Evolutionary conservation across 1,140 invertebrate species (phyloP), one percentile per base, ranked within the genome.

Genomic region (Nomia melanderi): DNA sequence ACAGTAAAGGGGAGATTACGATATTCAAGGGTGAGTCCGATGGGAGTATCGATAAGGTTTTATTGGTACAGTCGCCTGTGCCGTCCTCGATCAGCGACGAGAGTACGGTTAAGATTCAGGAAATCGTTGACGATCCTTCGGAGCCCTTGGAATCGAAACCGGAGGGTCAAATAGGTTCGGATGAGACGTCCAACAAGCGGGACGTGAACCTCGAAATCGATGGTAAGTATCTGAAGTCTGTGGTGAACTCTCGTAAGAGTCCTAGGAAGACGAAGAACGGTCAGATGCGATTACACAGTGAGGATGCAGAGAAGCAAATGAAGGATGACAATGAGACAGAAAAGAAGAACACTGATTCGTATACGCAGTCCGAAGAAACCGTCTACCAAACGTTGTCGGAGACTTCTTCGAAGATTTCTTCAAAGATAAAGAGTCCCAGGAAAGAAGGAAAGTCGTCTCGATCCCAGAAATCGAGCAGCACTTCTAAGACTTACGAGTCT

Each of bases 181-280:
- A 47, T 11, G 74, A 44, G 1, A 33, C 29, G 8, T 53, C 77
- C 64, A 17, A 53, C 9, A 83, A 82, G 47, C 73, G 54, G 33
- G 89, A 90, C 31, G 25, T 69, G 2, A 84, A 50, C 56, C 53
- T 85, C 0, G 91, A 91, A 33, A 91, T 92, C 53, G 91, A 92
- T 20, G 91, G 90, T 31, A 92, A 91, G 71, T 92, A 91, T 47
- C 17, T 89, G 11, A 91, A 91, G 63, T 91, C 90, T 2, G 53
- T 91, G 14, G 90, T 91, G 9, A 91, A 90, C 66, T 88, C 87
- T 1, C 88, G 87, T 20, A 92, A 91, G 65, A 90, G 88, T 79
- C 88, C 88, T 0, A 88, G 88, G 25, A 90, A 86, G 54, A 57
- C 67, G 17, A 88, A 77, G 5, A 78, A 77, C 7, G 75, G 50